phyloP scores from a whole-genome alignment of 2,113 vertebrate genomes.

The Cyanistes caeruleus region DNA sequence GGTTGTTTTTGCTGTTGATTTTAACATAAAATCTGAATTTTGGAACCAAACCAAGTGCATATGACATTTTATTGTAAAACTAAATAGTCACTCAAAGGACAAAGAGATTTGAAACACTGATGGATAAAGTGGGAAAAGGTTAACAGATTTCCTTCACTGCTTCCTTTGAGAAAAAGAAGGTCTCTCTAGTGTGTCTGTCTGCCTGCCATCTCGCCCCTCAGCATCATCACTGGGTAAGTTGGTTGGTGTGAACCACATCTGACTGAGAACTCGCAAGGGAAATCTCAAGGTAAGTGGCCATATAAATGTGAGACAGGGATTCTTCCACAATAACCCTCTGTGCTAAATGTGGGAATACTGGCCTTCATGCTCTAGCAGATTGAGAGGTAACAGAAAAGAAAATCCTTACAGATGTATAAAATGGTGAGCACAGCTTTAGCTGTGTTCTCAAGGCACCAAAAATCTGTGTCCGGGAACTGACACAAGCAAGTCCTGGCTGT shows the following conservation, averaged over 20 bases:
- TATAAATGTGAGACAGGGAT: background rate
- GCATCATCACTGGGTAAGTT: rapidly evolving
- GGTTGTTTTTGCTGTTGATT: background rate
- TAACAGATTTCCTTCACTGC: background rate
- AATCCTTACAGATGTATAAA: background rate
- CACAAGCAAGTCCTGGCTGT: background rate
- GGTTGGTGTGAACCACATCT: background rate
- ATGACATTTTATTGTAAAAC: background rate
- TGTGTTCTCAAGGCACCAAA: background rate
- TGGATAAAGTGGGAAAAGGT: background rate
- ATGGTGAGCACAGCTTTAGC: background rate
- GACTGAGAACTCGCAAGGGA: background rate
- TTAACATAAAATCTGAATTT: background rate
- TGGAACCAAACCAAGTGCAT: background rate
- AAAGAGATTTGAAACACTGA: background rate
- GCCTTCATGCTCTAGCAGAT: background rate
- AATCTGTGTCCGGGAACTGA: background rate
- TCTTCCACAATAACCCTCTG: background rate
- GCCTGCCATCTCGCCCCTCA: background rate
- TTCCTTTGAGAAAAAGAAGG: background rate
- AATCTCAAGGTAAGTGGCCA: background rate
- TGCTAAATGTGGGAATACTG: background rate
- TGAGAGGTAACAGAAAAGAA: background rate
- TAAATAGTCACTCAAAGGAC: conserved; percentile 17
- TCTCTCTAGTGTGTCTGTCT: background rate